Evolutionary conservation across 92 coral and sea anemone species (phyloP), one percentile per base, ranked within the genome.

Genomic region (Actinostola sp.): DNA sequence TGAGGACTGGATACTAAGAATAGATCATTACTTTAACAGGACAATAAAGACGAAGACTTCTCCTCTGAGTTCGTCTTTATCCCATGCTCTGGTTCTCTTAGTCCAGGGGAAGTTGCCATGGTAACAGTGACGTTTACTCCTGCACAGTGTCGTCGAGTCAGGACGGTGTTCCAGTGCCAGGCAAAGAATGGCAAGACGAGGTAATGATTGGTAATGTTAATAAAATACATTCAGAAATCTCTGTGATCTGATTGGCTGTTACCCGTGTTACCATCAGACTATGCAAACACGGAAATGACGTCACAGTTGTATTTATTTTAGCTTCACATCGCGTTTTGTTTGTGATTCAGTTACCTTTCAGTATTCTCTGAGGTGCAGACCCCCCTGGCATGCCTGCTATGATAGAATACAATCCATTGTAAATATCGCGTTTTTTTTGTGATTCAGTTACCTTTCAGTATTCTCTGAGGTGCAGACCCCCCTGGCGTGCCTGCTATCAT

Each of bases 381-480:
- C 11, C 99, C 99, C 30, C 83, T 82, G 39, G 97, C 84, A 9
- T 95, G 99, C 35, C 76, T 91, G 63, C 36, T 88, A 30, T 95
- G 95, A 21, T 95, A n/a, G n/a, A n/a, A n/a, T n/a, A n/a, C n/a
- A n/a, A n/a, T n/a, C n/a, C n/a, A n/a, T n/a, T n/a, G 19, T 17
- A 35, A 20, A 66, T 15, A 25, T 2, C 21, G 9, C 10, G 1
- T 2, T n/a, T n/a, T 44, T 38, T 24, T 56, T 43, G 38, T 70
- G 25, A 23, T 59, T 7, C 68, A 95, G 99, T 82, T 95, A 63
- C 54, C 73, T 95, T 59, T 84, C 92, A 9, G 93, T 89, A 17
- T 87, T 86, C 44, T 85, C 89, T 7, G 99, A 95, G 57, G 94
- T 95, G 24, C 99, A 95, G 76, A 85, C 88, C 11, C 99, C 99